Percentiles rank a stretch among this genome's conserved stretches.
phyloP scores from a whole-genome alignment of 2,888 invertebrate species.

The Folsomia manolachei region DNA sequence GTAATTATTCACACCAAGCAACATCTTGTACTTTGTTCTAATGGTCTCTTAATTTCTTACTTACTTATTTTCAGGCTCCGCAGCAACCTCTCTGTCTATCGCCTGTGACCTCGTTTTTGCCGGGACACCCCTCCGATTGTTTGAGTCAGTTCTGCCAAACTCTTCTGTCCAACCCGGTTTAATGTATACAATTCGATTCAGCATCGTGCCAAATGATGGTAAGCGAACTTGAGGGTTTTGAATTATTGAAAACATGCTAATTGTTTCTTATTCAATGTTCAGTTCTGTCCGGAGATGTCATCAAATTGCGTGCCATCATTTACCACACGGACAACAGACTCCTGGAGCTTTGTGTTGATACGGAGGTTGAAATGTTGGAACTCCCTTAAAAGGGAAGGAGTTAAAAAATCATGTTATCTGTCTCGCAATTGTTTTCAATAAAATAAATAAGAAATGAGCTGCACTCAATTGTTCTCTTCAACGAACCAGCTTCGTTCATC shows the following conservation, averaged over 20 bases:
- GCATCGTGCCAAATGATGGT: neutral
- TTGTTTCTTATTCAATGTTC: neutral
- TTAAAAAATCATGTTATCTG: neutral
- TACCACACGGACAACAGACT: conserved; percentile 1
- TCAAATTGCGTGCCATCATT: neutral
- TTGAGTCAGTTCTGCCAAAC: neutral
- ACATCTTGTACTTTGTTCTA: neutral
- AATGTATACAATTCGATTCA: neutral
- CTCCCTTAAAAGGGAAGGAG: neutral
- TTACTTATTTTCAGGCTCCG: too few species aligned
- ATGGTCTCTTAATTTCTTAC: too few species aligned
- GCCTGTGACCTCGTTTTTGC: neutral
- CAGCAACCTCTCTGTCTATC: neutral
- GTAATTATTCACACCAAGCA: neutral
- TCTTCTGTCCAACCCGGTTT: neutral
- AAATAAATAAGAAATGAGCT: too few species aligned
- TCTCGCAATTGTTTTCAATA: neutral
- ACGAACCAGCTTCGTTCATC: too few species aligned
- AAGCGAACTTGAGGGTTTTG: neutral
- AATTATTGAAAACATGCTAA: neutral
- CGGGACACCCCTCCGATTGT: neutral
- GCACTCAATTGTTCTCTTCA: too few species aligned
- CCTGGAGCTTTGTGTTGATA: neutral
- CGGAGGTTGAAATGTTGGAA: neutral
- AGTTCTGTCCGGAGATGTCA: neutral